phyloP scores from a whole-genome alignment of 2,113 vertebrate genomes.

The Campylorhamphus procurvoides region DNA sequence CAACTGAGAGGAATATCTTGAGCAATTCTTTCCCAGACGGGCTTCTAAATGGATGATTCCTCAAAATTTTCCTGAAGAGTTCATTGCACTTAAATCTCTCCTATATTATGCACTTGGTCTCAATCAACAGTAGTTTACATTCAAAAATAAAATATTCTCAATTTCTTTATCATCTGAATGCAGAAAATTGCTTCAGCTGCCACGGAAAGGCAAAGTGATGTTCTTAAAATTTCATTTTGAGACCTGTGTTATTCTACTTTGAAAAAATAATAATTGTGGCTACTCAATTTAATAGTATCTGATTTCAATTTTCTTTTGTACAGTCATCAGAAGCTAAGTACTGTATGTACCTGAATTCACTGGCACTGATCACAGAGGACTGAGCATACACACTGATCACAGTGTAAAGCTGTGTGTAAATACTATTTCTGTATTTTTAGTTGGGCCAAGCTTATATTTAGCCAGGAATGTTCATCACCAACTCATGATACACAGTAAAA shows the following conservation, averaged over 20 bases:
- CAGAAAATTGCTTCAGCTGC: neutral
- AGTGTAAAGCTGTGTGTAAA: neutral
- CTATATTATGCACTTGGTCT: neutral
- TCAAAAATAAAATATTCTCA: neutral
- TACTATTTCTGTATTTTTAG: slow-evolving; percentile 4
- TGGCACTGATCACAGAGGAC: neutral
- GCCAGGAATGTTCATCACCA: neutral
- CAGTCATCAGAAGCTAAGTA: neutral
- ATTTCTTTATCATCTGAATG: neutral
- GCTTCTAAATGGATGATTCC: neutral
- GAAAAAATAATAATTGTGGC: neutral
- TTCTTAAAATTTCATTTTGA: neutral
- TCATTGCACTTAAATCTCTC: neutral
- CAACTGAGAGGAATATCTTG: neutral
- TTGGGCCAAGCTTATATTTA: neutral
- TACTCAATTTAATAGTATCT: neutral
- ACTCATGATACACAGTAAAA: neutral
- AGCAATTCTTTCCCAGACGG: neutral
- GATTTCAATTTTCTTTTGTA: neutral
- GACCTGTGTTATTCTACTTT: neutral
- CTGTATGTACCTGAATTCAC: neutral
- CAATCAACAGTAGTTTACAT: neutral
- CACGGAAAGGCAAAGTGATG: neutral
- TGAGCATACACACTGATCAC: neutral
- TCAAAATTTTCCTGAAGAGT: neutral